These are phyloP conservation scores for Salminus brasiliensis DNA, from an alignment of 2,113 vertebrate species.

Conservation along the genomic window DNA sequence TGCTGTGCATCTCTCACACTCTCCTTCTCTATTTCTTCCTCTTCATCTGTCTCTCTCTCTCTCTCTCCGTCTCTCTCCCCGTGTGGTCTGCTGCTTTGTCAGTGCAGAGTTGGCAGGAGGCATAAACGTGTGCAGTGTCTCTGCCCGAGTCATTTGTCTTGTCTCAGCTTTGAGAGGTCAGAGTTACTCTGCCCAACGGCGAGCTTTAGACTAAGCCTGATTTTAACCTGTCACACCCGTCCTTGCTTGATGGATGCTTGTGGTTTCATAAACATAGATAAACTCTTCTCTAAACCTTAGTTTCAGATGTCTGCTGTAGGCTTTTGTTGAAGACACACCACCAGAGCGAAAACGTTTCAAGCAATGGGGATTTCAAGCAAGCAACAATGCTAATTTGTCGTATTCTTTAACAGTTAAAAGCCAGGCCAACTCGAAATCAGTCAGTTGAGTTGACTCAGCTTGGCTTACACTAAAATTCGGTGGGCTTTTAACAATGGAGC, in stretches of 20 bases:
- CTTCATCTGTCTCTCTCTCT: constrained; percentile 27
- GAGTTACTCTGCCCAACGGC: background rate
- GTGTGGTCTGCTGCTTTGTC: constrained; percentile 51
- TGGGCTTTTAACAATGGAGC: too few relatives aligned
- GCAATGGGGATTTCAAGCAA: background rate
- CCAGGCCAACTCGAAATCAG: too few relatives aligned
- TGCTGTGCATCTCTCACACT: constrained; percentile 1
- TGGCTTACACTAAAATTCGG: too few relatives aligned
- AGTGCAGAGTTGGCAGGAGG: constrained; percentile 47
- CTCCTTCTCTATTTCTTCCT: background rate
- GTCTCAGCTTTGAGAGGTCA: constrained; percentile 11
- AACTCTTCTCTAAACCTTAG: background rate
- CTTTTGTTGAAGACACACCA: background rate
- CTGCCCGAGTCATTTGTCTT: constrained; percentile 29
- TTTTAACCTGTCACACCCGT: constrained; percentile 16
- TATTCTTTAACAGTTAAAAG: background rate
- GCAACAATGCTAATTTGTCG: background rate
- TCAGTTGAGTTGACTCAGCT: too few relatives aligned
- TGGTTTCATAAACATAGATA: background rate
- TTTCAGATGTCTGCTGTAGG: background rate
- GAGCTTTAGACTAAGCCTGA: constrained; percentile 26
- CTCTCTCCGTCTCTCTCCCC: constrained; percentile 28
- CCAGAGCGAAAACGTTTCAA: background rate
- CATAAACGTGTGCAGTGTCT: constrained; percentile 41
- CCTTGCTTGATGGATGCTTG: background rate